These are phyloP conservation scores for Steatornis caripensis DNA, from an alignment of 2,113 vertebrate genomes.

Conservation along the genomic window DNA sequence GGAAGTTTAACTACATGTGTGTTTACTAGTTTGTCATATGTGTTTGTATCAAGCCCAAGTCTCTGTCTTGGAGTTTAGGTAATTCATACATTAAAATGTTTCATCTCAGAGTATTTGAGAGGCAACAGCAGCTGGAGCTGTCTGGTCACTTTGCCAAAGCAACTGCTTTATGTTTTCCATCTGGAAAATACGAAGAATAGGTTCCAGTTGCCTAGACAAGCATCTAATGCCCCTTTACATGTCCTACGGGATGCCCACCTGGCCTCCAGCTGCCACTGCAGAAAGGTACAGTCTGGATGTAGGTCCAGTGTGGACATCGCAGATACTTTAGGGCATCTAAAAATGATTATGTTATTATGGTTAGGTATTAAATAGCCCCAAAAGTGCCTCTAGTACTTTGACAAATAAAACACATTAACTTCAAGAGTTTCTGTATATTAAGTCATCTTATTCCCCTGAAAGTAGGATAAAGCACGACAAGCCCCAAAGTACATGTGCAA, in stretches of 20 bases:
- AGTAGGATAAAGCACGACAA: not conserved
- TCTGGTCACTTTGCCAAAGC: not conserved
- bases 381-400: not conserved
- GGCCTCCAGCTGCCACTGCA: not conserved
- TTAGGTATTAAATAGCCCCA: not conserved
- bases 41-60: not conserved
- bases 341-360: not conserved
- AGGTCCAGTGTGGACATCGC: not conserved
- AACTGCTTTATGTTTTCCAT: not conserved
- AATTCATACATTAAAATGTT: not conserved
- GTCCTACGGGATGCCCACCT: not conserved
- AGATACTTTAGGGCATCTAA: not conserved
- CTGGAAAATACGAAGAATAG: not conserved
- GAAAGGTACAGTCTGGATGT: not conserved
- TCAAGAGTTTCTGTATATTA: not conserved
- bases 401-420: not conserved
- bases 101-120: not conserved
- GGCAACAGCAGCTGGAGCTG: not conserved
- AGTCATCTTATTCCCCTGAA: not conserved
- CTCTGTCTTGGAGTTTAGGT: not conserved
- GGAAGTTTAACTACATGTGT: not conserved
- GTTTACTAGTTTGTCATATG: not conserved
- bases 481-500: not conserved
- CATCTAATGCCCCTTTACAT: not conserved
- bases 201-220: not conserved